Evolutionary conservation across 2,113 vertebrate genomes (phyloP), one percentile per base, ranked within the genome.

Genomic region (Podarcis muralis): DNA sequence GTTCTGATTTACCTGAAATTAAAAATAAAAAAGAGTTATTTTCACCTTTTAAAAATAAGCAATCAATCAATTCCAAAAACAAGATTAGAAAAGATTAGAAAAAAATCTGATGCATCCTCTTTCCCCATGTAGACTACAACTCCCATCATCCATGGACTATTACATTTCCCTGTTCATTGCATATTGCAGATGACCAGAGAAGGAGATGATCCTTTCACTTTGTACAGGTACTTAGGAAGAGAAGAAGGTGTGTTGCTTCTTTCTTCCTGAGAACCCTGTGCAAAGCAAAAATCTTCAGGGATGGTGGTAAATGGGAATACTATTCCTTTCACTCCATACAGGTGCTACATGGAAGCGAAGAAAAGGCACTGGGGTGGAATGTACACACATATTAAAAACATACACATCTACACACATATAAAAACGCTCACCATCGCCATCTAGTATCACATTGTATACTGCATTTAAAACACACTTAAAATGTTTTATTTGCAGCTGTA

Each of bases 1-100:
- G 93, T 91, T 89, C 95, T 20, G 94, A 94, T 97, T 97, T 98
- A 97, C 94, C 98, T 99, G 97, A 95, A 83, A 94, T 92, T 75
- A 95, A 85, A 94, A 90, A 88, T 90, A 86, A 94, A 90, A 90
- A 92, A 93, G 43, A 96, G 12, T 40, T 74, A 22, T 30, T 89
- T 86, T 90, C 87, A 86, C 53, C 37, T 87, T 43, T 43, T 79
- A 40, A 62, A 66, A 79, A 87, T 13, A 68, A 76, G 5, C 53
- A 1, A 40, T 77, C 53, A 1, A 40, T 77, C 59, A 90, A 90
- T 69, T n/a, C 48, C 37, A 40, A 82, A 88, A 82, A 62, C 13
- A 25, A 78, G 84, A 82, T 83, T 27, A 76, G 37, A 76, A 40
- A 82, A 75, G 57, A 5, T 75, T 20, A 65, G 16, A 35, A 78